Base-by-base conservation (phyloP, 2,888 invertebrate species). In the Uropetala carovei region DNA sequence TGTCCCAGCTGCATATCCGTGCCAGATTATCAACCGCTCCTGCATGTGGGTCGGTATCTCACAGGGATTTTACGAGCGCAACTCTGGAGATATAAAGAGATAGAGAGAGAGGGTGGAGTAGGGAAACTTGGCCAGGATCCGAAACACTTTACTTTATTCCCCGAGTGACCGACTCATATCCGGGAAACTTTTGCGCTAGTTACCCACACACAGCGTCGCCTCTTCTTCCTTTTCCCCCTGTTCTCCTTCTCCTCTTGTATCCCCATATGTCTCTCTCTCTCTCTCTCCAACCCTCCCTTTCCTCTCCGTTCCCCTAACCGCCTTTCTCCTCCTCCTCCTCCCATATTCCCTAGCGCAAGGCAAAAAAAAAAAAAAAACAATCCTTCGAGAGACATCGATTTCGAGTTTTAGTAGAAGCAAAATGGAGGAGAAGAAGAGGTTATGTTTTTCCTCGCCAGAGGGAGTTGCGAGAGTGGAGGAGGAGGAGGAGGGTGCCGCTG, bases 81-180 rank as follows among this genome's bases (percentile, higher is more conserved):
- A 27, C 27, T 75, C 22, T 3, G 22, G 22, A 75, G 75, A 75
- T 75, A 27, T 27, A 75, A 27, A 27, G 22, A 14, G 22, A 75
- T 13, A 75, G 75, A 27, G 22, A 14, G 22, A 75, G 75, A 27
- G 27, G 22, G 75, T 75, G 75, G 75, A 75, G 22, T 13, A 43
- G 43, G 3, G 43, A 75, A 75, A 75, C 75, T 75, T 75, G 27
- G 27, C 27, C 75, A 22, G 75, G 4, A 75, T 75, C 75, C 27
- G 75, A 75, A 75, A 75, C 75, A 75, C 75, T 75, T 75, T 18
- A 75, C 75, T 75, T 43, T 75, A 75, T 27, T 75, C 75, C 27
- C 27, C 27, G 27, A 75, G 75, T 75, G 75, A 75, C 75, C 75
- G 27, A 75, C 22, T 75, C 75, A 27, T 75, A 75, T 75, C 27